Evolutionary conservation across 2,113 vertebrate genomes (phyloP).

Genomic region (Paradoxurus hermaphroditus): DNA sequence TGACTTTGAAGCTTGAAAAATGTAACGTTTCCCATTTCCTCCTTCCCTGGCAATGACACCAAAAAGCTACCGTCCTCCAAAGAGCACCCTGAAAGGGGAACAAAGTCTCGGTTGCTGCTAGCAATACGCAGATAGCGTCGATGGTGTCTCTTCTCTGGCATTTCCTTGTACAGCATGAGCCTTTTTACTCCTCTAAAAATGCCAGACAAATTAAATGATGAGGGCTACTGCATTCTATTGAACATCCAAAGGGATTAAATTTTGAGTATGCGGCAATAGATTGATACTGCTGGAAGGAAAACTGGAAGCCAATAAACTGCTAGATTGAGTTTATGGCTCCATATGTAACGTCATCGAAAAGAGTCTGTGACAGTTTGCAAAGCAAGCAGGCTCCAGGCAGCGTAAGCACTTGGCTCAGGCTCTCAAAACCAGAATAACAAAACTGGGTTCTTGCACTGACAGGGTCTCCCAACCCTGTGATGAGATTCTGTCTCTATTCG

Average conservation of each 20-base stretch:
- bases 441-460: background rate
- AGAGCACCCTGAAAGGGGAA: background rate
- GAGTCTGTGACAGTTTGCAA: constrained; percentile 17
- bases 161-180: constrained; percentile 35
- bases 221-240: constrained; percentile 53
- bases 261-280: constrained; percentile 59
- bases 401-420: background rate
- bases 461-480: background rate
- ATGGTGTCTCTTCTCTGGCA: background rate
- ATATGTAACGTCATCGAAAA: constrained; percentile 53
- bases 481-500: accelerated
- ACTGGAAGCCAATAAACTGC: constrained; percentile 42
- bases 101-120: background rate
- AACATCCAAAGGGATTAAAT: constrained; percentile 61
- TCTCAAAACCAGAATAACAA: background rate
- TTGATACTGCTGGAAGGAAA: constrained; percentile 60
- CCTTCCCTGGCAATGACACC: background rate
- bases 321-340: constrained; percentile 51
- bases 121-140: background rate
- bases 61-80: background rate
- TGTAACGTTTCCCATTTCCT: background rate
- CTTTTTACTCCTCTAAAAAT: constrained; percentile 10
- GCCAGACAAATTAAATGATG: constrained; percentile 68
- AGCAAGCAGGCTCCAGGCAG: background rate
- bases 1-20: background rate